Conservation (phyloP, 2,113 vertebrate genomes). For the Ivindomyrus marchei region DNA sequence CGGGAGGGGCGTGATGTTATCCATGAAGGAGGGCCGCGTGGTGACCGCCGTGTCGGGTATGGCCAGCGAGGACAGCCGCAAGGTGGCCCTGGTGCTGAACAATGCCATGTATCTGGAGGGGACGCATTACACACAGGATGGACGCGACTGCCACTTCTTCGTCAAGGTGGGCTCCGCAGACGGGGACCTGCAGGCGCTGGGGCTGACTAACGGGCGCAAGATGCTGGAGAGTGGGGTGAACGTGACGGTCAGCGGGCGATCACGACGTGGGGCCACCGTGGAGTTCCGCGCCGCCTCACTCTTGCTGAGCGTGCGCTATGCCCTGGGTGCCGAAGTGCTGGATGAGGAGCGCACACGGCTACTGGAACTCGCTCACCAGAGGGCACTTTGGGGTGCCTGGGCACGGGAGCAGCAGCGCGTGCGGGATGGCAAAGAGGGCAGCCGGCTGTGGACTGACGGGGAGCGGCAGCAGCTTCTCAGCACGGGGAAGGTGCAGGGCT, state of each 20-base stretch:
- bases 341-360: slow-evolving; percentile 92
- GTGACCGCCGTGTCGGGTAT: slow-evolving; percentile 77
- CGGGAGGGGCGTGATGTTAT: slow-evolving; percentile 91
- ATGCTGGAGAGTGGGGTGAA: slow-evolving; percentile 87
- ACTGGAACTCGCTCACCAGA: slow-evolving; percentile 85
- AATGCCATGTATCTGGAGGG: slow-evolving; percentile 88
- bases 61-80: slow-evolving; percentile 88
- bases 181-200: slow-evolving; percentile 81
- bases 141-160: slow-evolving; percentile 90
- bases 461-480: slow-evolving; percentile 93
- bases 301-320: slow-evolving; percentile 86
- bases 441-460: slow-evolving; percentile 93
- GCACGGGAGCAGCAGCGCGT: slow-evolving; percentile 88
- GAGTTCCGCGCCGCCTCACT: slow-evolving; percentile 81
- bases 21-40: slow-evolving; percentile 85
- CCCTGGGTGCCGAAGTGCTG: slow-evolving; percentile 77
- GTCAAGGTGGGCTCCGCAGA: slow-evolving; percentile 90
- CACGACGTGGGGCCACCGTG: slow-evolving; percentile 82
- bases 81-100: slow-evolving; percentile 86
- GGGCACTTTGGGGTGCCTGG: slow-evolving; percentile 86
- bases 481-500: slow-evolving; percentile 87
- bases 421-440: slow-evolving; percentile 87
- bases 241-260: slow-evolving; percentile 86
- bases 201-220: slow-evolving; percentile 84
- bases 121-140: slow-evolving; percentile 91